A percentile compares a stretch with the other conserved stretches of the same genome.
Conservation (phyloP, 2,888 invertebrate species). For the Dolomedes plantarius region DNA sequence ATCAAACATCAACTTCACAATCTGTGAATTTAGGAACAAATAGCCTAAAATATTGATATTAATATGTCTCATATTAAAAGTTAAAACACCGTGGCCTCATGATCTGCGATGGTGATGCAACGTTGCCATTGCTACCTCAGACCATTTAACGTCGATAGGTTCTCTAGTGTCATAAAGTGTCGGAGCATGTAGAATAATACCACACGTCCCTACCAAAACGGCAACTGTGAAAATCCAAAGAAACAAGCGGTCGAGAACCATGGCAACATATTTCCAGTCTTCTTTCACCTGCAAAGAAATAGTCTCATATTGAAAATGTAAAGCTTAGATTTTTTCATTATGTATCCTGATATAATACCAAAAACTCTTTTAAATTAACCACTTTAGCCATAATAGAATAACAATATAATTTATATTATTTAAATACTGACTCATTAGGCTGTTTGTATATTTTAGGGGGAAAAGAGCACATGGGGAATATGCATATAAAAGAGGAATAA, state of each 20-base stretch:
- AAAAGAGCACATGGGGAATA: too few species aligned
- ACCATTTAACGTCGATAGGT: conserved; percentile 88
- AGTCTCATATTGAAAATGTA: too few species aligned
- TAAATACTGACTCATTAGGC: too few species aligned
- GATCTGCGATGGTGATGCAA: conserved; percentile 23
- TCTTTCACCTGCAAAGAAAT: conserved; percentile 74
- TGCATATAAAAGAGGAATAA: too few species aligned
- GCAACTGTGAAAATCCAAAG: conserved; percentile 79
- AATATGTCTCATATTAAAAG: neutral
- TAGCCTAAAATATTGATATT: neutral
- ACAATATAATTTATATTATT: too few species aligned
- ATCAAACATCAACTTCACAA: neutral
- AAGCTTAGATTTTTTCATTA: too few species aligned
- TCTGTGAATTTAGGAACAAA: conserved; percentile 23
- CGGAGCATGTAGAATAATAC: conserved; percentile 89
- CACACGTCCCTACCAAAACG: conserved; percentile 78
- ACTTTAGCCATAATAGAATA: too few species aligned
- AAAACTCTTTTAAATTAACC: too few species aligned
- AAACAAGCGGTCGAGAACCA: conserved; percentile 80
- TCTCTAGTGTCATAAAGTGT: conserved; percentile 90
- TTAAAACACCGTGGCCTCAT: conserved; percentile 8
- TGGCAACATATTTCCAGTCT: conserved; percentile 80
- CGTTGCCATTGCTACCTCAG: conserved; percentile 50
- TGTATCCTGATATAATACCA: too few species aligned
- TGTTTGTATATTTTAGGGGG: too few species aligned